Base-by-base conservation (phyloP, 2,113 vertebrate species). In the Nicator chloris region DNA sequence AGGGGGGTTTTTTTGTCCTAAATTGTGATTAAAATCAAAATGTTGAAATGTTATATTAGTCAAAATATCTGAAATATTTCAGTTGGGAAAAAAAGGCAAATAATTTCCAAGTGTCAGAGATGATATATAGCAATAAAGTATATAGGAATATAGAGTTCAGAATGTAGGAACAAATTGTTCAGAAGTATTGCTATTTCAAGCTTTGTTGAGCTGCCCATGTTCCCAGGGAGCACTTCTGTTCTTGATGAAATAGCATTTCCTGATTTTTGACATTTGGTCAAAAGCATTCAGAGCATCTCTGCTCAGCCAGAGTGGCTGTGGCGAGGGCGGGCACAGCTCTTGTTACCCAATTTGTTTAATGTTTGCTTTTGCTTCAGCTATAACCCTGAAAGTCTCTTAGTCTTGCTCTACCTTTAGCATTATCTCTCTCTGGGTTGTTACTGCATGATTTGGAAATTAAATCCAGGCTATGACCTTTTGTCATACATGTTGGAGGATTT, bases 111-210 rank as follows among this genome's bases (percentile, higher is more conserved):
- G 70, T 96, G 90, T 92, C 94, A 88, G 82, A 86, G 42, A 91
- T 82, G 42, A 94, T 94, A 92, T 68, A 91, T 88, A 91, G 35
- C 83, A 92, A 64, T 90, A 75, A 93, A 94, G 45, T 92, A 64
- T 88, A 95, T 44, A 88, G 86, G 19, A 69, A 75, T 56, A 45
- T 37, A 88, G 90, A 86, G 79, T 90, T 92, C 82, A 82, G 88
- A 83, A 87, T n/a, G 80, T 42, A 96, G 88, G 86, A 86, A 86
- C 86, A 95, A 96, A 96, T 96, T 90, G 92, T 95, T 96, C 65
- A 81, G 95, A 91, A 96, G 84, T 81, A 68, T 94, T 91, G 80
- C 86, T 92, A 78, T 88, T 90, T 94, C 76, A 93, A 69, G 86
- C 90, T 85, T 91, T 93, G 93, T 56, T 96, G 92, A 90, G 42